Conservation (phyloP, 2,888 invertebrate genomes). For the Lasioglossum malachurum region DNA sequence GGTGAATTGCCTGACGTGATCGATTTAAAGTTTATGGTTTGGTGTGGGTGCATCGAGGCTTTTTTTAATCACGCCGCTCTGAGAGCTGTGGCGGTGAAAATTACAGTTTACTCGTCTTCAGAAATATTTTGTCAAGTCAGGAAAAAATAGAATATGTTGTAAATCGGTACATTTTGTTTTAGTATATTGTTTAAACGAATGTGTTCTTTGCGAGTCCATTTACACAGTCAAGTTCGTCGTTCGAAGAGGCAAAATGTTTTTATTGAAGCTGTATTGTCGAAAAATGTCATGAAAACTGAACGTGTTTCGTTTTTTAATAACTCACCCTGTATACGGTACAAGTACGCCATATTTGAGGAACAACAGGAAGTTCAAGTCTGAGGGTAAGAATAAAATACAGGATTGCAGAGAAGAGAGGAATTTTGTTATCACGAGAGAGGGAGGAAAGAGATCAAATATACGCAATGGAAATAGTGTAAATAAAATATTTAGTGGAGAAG, state of each 20-base stretch:
- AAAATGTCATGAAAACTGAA: neutral
- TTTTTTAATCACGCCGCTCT: neutral
- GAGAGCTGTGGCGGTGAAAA: neutral
- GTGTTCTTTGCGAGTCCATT: no score
- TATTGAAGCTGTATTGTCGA: neutral
- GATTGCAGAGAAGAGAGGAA: neutral
- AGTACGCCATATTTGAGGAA: neutral
- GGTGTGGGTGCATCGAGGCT: neutral
- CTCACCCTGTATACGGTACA: constrained; percentile 24
- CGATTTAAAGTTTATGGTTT: constrained; percentile 5
- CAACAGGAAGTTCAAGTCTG: neutral
- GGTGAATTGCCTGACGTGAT: neutral
- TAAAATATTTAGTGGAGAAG: neutral
- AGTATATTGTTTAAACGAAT: neutral
- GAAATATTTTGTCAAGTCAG: neutral
- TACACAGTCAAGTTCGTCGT: no score
- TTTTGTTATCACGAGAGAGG: neutral
- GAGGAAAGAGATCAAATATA: neutral
- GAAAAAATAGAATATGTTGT: neutral
- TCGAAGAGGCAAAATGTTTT: neutral
- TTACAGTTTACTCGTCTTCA: neutral
- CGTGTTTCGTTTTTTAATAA: no score
- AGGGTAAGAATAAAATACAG: neutral
- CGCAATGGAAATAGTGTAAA: neutral
- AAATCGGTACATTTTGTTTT: neutral